These are phyloP conservation scores for Mus pahari DNA, from an alignment of 2,113 vertebrate species.

Conservation along the genomic window DNA sequence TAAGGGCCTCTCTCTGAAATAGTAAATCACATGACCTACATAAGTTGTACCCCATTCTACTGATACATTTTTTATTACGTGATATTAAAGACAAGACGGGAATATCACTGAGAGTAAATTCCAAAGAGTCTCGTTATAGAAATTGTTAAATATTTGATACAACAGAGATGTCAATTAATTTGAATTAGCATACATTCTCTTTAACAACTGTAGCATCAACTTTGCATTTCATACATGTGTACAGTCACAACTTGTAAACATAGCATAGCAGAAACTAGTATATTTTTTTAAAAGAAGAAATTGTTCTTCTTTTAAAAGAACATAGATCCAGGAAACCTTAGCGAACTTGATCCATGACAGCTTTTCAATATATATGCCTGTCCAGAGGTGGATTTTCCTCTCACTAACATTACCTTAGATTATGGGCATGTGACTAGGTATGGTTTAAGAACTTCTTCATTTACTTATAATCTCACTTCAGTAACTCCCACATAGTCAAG, in stretches of 20 bases:
- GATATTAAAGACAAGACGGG: neutral
- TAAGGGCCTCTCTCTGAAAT: neutral
- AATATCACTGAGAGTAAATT: neutral
- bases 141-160: neutral
- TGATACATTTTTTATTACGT: neutral
- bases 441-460: neutral
- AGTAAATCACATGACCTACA: neutral
- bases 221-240: neutral
- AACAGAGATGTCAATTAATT: neutral
- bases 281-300: neutral
- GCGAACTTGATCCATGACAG: neutral
- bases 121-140: neutral
- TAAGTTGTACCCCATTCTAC: neutral
- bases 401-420: neutral
- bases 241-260: neutral
- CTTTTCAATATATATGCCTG: neutral
- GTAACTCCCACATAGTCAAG: neutral
- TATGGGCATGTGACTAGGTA: neutral
- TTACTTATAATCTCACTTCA: neutral
- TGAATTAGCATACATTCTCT: neutral
- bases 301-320: too few relatives aligned
- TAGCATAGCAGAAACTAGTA: neutral
- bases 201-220: neutral
- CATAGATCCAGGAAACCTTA: too few relatives aligned
- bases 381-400: neutral